Conservation (phyloP, 2,888 invertebrate species). For the Drosophila colorata region DNA sequence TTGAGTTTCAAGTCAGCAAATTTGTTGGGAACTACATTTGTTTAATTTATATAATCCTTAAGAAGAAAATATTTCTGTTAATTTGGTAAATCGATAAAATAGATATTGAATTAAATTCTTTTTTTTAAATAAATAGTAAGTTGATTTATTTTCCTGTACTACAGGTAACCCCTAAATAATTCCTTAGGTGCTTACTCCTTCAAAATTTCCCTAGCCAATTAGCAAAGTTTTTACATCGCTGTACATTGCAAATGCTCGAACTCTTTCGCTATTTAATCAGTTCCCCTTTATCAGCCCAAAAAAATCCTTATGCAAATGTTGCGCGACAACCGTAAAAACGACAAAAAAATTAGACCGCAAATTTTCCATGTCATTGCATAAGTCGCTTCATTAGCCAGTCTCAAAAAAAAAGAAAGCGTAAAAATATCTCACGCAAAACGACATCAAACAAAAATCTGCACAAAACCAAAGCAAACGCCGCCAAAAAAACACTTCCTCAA, state of each 20-base stretch:
- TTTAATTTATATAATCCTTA: not conserved
- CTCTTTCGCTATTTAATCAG: constrained; percentile 24
- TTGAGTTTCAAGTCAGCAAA: not conserved
- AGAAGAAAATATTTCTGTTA: no score
- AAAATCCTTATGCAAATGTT: constrained; percentile 67
- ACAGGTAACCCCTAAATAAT: not conserved
- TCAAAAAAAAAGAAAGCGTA: constrained; percentile 15
- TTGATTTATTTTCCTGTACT: not conserved
- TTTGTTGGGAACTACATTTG: not conserved
- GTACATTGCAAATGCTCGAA: not conserved
- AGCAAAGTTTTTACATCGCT: constrained; percentile 44
- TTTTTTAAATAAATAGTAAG: no score
- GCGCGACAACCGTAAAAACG: constrained; percentile 62
- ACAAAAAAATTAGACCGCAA: constrained; percentile 57
- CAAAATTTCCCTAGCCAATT: constrained; percentile 54
- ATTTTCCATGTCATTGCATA: constrained; percentile 81
- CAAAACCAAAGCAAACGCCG: constrained; percentile 19
- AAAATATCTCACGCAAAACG: constrained; percentile 50
- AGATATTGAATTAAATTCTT: no score
- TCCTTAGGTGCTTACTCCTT: constrained; percentile 5
- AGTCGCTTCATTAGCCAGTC: constrained; percentile 76
- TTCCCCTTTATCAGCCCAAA: not conserved
- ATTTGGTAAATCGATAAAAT: no score
- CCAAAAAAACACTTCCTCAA: constrained; percentile 34
- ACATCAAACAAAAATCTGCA: constrained; percentile 62